These are phyloP conservation scores for Hozukius guyotensis DNA, from an alignment of 2,797 vertebrate species.

Conservation along the genomic window DNA sequence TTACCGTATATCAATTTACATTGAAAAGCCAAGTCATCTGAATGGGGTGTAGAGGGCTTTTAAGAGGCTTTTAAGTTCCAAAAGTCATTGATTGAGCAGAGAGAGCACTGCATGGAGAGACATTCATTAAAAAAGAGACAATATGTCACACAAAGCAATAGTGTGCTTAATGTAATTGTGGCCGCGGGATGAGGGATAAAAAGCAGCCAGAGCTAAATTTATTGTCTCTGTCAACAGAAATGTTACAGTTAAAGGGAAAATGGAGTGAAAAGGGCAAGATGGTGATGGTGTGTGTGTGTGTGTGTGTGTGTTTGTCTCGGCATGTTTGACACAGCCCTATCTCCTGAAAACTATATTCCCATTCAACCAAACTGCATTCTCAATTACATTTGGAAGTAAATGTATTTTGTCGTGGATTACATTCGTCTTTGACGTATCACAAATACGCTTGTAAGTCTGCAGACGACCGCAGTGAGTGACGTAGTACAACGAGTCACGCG, in stretches of 20 bases:
- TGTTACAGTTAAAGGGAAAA: constrained; percentile 4
- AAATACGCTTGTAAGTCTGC: no score
- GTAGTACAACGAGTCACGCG: no score
- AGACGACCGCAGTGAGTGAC: no score
- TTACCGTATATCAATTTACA: background rate
- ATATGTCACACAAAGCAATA: constrained; percentile 35
- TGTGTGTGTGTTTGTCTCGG: background rate
- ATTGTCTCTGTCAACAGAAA: constrained; percentile 45
- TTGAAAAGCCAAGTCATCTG: constrained; percentile 29
- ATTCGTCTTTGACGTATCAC: no score
- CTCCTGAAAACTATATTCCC: no score
- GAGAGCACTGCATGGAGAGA: background rate
- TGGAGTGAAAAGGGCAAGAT: constrained; percentile 7
- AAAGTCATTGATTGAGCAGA: constrained; percentile 39
- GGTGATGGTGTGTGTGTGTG: background rate
- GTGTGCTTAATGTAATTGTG: constrained; percentile 50
- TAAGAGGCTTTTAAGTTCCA: constrained; percentile 40
- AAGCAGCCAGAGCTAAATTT: constrained; percentile 27
- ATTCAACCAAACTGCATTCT: no score
- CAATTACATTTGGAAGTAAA: no score
- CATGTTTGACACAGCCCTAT: background rate
- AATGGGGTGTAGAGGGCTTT: constrained; percentile 9
- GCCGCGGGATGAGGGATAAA: constrained; percentile 26
- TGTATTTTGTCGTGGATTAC: no score
- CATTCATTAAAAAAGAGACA: constrained; percentile 26